Evolutionary conservation across 2,888 invertebrate genomes (phyloP).

Genomic region (Timema cristinae): DNA sequence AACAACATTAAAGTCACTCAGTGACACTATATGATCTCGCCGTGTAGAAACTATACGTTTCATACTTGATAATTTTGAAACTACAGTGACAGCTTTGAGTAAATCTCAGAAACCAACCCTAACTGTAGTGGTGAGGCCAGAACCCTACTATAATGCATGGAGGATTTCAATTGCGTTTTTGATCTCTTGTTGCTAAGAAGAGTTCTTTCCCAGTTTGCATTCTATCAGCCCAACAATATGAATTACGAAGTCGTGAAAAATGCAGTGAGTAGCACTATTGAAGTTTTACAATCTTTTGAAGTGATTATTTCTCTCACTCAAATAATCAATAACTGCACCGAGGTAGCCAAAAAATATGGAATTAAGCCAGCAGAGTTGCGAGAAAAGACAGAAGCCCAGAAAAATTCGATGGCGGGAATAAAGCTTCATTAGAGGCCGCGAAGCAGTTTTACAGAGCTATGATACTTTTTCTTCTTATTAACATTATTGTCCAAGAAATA

Average conservation of each 20-base stretch:
- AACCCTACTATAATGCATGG: not conserved
- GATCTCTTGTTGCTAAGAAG: constrained; percentile 4
- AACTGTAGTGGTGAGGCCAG: constrained; percentile 8
- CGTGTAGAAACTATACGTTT: constrained; percentile 1
- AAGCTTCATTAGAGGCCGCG: not conserved
- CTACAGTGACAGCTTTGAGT: constrained; percentile 1
- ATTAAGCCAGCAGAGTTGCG: not conserved
- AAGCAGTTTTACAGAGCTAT: constrained; percentile 1
- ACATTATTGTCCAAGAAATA: not conserved
- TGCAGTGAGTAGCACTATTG: not conserved
- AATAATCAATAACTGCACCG: not conserved
- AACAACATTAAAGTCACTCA: constrained; percentile 7
- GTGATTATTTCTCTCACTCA: not conserved
- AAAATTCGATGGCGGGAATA: not conserved
- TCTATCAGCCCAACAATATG: not conserved
- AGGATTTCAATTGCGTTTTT: constrained; percentile 3
- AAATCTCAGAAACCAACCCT: not conserved
- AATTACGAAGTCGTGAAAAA: not conserved
- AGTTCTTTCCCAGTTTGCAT: constrained; percentile 9
- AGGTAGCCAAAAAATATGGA: constrained; percentile 6
- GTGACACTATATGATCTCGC: not conserved
- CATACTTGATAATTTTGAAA: constrained; percentile 4
- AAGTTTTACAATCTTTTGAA: not conserved
- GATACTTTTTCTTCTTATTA: not conserved
- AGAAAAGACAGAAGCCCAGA: not conserved